Percentiles rank a stretch among this genome's conserved stretches.
These are phyloP conservation scores for Unio delphinus DNA, from an alignment of 2,888 invertebrate genomes.

Conservation along the genomic window DNA sequence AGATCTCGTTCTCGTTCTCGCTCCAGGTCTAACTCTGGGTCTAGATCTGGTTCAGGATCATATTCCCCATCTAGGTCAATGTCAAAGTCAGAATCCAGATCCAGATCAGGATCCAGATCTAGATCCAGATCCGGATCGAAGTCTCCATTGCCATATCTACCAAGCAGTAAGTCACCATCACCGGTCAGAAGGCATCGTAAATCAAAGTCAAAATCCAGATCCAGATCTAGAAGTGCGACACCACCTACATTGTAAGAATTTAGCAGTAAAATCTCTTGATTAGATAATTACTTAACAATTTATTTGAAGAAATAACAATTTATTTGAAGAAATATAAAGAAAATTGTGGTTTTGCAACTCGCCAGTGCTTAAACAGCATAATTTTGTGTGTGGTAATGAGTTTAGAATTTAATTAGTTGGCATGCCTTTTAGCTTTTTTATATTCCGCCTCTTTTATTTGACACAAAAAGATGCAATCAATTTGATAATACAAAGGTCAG, in stretches of 20 bases:
- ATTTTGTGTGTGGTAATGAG: too few species aligned
- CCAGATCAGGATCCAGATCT: conserved; percentile 12
- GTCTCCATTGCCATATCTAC: conserved; percentile 58
- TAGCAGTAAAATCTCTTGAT: too few species aligned
- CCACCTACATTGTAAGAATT: conserved; percentile 80
- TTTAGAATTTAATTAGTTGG: too few species aligned
- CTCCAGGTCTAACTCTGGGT: conserved; percentile 61
- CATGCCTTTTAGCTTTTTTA: too few species aligned
- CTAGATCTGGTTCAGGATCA: conserved; percentile 69
- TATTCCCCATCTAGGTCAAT: conserved; percentile 45
- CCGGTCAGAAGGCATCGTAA: conserved; percentile 21
- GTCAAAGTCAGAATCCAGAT: conserved; percentile 32
- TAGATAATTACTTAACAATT: too few species aligned
- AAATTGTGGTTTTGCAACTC: too few species aligned
- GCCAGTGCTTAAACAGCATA: too few species aligned
- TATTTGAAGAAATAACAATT: too few species aligned
- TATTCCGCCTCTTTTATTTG: too few species aligned
- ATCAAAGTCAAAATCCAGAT: conserved; percentile 38
- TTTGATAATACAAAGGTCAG: too few species aligned
- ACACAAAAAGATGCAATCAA: too few species aligned
- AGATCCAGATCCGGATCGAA: conserved; percentile 34
- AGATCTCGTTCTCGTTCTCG: conserved; percentile 64
- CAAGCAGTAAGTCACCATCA: conserved; percentile 47
- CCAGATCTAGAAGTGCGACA: conserved; percentile 74
- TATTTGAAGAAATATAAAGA: too few species aligned